Base-by-base conservation (phyloP, 2,888 invertebrate species). In the Aradus depressus region DNA sequence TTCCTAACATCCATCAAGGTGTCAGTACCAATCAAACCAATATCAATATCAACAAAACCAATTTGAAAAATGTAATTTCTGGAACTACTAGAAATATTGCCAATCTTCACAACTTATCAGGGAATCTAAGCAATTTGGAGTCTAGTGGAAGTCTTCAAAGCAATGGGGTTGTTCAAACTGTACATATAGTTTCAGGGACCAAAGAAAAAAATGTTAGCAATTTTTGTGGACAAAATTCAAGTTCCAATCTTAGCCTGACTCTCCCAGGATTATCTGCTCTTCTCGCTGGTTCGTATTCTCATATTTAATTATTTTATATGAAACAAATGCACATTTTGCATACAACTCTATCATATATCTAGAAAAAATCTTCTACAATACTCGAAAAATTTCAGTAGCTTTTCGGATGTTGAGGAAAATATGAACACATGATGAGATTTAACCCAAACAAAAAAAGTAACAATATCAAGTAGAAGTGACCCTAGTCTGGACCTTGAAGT, bases 211-310 rank as follows among this genome's bases (percentile, higher is more conserved):
- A 23, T 25, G 35, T 41, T 14, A n/a, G 28, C 31, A 31, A 31
- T 31, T 49, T 41, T 10, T 32, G 35, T 49, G 49, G 49, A 3
- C 49, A 49, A 41, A 49, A 16, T 28, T 63, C 66, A 19, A 63
- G 66, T 42, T 69, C 72, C 19, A 70, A 69, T 51, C 64, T 72
- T 23, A 75, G 75, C 44, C 70, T 75, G 56, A 72, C 76, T 8
- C 74, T 77, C 68, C 73, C 75, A 31, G 72, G 75, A 34, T 66
- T 77, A 35, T 75, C 75, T 21, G 77, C 77, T 23, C 65, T 78
- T 41, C 64, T 78, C 43, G 76, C 75, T 50, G 75, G 70, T 69
- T 61, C 47, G 57, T 47, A 55, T 22, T 18, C 21, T 44, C 42
- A 3, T 39, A 42, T 47, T 16, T 26, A 10, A 6, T n/a, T 16